Base-by-base conservation (phyloP, 2,113 vertebrate genomes). In the Arvicanthis niloticus region DNA sequence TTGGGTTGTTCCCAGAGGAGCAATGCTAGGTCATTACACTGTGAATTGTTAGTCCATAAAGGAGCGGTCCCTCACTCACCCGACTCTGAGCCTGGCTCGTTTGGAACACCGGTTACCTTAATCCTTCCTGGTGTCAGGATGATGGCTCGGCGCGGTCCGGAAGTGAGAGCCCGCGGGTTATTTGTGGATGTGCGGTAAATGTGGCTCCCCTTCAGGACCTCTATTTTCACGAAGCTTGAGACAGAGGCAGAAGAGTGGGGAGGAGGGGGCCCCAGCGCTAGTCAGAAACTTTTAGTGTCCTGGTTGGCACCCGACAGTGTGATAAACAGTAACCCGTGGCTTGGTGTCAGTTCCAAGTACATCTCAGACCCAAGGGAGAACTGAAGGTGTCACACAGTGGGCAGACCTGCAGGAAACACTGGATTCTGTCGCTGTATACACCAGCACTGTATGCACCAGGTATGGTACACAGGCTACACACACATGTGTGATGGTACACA, bases 1-100 rank as follows among this genome's bases (percentile, higher is more conserved):
- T 98, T 98, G 97, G 98, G 95, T 98, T 91, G 98, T 98, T 98
- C 98, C 98, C 98, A 98, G 97, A 97, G 98, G 98, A 98, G 97
- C 97, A 92, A 98, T 98, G 97, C 98, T 97, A 97, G 97, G 98
- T 98, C 98, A 98, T 98, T 98, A 98, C 98, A 97, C 95, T n/a
- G 86, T 98, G 98, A 98, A 98, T 98, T 98, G 98, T 98, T 98
- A 96, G 98, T 97, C 96, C 97, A 95, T 98, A 98, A 98, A 98
- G 97, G 97, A 98, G 94, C 96, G 89, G 97, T 98, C 98, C 98
- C 98, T 98, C 98, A 98, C 97, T 97, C 98, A 96, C 97, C 94
- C 93, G 93, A 77, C 98, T 97, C 89, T 24, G 67, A 96, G 94
- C 81, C 93, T 42, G 70, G 95, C 96, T 95, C 91, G 96, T 95